These are phyloP conservation scores for Tauraco erythrolophus DNA, from an alignment of 2,113 vertebrate genomes.

Conservation along the genomic window DNA sequence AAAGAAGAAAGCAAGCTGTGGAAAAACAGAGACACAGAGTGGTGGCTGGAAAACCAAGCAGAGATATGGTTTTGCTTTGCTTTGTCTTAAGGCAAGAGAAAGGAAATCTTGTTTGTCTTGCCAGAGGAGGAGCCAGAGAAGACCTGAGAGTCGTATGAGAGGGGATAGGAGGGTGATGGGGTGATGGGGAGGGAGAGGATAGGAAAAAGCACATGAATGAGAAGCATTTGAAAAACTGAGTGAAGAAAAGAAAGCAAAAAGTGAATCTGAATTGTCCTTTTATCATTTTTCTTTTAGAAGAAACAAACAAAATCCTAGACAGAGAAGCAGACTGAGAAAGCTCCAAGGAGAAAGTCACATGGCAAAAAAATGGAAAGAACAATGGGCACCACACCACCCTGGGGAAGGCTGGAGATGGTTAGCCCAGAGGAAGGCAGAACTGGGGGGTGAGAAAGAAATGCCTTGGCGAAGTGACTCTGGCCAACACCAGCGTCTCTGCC, in stretches of 20 bases:
- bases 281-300: not conserved
- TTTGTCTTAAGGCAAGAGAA: not conserved
- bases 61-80: not conserved
- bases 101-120: not conserved
- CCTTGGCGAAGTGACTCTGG: not conserved
- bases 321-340: not conserved
- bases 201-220: rapidly evolving
- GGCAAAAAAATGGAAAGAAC: not conserved
- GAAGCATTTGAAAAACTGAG: not conserved
- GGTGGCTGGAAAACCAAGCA: not conserved
- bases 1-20: not conserved
- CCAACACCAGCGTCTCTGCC: not conserved
- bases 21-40: not conserved
- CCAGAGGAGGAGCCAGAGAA: not conserved
- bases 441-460: not conserved
- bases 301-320: not conserved
- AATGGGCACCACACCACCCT: too few species aligned
- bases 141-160: not conserved
- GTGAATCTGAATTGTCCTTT: not conserved
- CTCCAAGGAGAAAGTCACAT: not conserved
- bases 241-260: not conserved
- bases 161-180: not conserved
- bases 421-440: not conserved
- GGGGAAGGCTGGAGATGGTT: not conserved
- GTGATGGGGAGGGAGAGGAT: not conserved